These are phyloP conservation scores for Eonycteris spelaea DNA, from an alignment of 2,113 vertebrate species.

Conservation along the genomic window DNA sequence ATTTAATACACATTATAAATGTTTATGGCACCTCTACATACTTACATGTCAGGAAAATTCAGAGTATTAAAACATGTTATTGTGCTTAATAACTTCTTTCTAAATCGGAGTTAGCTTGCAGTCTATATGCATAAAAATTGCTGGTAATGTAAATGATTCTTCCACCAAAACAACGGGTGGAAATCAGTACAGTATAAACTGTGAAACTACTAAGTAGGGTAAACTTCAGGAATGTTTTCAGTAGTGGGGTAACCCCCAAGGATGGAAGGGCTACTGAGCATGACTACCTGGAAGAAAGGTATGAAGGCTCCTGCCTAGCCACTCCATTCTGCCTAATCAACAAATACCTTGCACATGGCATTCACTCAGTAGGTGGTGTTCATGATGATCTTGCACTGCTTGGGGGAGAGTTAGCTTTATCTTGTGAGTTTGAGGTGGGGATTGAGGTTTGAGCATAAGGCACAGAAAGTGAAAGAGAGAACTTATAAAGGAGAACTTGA, in stretches of 20 bases:
- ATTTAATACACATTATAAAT: background rate
- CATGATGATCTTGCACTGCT: background rate
- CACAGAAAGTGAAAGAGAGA: background rate
- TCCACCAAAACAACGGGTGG: background rate
- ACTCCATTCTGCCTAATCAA: background rate
- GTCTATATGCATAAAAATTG: background rate
- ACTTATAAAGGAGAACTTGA: background rate
- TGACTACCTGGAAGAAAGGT: background rate
- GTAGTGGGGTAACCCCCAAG: background rate
- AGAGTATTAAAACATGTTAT: background rate
- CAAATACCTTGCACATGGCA: rapidly evolving
- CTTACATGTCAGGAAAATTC: background rate
- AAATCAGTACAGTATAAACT: background rate
- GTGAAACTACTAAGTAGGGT: background rate
- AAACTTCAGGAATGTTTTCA: background rate
- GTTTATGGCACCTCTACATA: background rate
- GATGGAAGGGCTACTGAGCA: background rate
- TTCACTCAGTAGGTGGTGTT: background rate
- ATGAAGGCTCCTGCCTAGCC: background rate
- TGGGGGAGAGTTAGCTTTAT: background rate
- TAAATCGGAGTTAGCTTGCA: background rate
- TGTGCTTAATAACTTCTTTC: background rate
- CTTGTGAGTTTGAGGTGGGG: background rate
- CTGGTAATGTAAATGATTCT: background rate
- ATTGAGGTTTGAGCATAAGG: background rate